Evolutionary conservation across 2,888 invertebrate genomes (phyloP).

Genomic region (Volucella inanis): DNA sequence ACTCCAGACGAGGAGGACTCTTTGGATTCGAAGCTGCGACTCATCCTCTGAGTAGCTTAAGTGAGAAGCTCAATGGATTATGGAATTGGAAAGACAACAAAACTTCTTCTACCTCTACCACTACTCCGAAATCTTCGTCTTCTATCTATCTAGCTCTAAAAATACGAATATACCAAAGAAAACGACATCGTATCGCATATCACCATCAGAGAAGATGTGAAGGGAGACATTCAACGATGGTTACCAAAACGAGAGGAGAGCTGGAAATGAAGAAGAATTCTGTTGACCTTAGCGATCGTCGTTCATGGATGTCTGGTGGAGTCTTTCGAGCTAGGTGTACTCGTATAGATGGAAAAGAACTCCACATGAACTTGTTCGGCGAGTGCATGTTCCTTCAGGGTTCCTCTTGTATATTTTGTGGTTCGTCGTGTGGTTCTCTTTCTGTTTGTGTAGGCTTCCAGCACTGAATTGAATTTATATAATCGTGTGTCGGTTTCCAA

Average conservation of each 20-base stretch:
- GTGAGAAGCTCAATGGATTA: conserved; percentile 65
- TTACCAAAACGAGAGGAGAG: conserved; percentile 22
- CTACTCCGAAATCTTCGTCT: conserved; percentile 16
- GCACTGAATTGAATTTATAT: conserved; percentile 70
- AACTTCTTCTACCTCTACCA: conserved; percentile 38
- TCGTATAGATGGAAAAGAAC: conserved; percentile 26
- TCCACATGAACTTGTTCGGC: conserved; percentile 70
- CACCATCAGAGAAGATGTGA: not conserved
- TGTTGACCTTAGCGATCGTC: conserved; percentile 70
- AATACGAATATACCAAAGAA: conserved; percentile 28
- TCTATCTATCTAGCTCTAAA: conserved; percentile 37
- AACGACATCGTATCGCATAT: conserved; percentile 57
- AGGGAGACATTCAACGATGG: not conserved
- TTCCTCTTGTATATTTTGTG: conserved; percentile 52
- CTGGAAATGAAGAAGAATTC: conserved; percentile 54
- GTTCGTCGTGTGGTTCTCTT: conserved; percentile 44
- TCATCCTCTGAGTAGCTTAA: conserved; percentile 58
- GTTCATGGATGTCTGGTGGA: conserved; percentile 63
- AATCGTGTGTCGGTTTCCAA: conserved; percentile 58
- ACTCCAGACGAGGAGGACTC: conserved; percentile 38
- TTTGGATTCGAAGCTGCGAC: conserved; percentile 29
- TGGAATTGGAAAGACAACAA: conserved; percentile 68
- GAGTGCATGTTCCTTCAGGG: conserved; percentile 54
- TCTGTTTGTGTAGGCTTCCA: conserved; percentile 58
- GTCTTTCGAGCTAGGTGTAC: not conserved